Base-by-base conservation (phyloP, 2,888 invertebrate species). In the Oasisia sp. region DNA sequence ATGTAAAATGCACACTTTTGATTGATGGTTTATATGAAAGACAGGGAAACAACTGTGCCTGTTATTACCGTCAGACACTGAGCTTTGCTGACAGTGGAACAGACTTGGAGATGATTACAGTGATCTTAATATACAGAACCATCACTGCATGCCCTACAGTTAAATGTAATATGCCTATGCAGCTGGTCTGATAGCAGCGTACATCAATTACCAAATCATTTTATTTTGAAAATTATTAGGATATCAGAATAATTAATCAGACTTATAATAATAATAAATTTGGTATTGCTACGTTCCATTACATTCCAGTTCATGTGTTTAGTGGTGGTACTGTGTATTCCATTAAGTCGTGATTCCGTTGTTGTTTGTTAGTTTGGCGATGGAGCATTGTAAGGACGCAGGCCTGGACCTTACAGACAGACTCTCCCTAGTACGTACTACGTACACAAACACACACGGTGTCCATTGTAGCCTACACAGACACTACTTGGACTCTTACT, bases 321-420 rank as follows among this genome's bases (percentile, higher is more conserved):
- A n/a, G 38, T 74, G n/a, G n/a, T n/a, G 19, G 45, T 1, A 91
- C 1, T 32, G 50, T 44, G 2, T 91, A 32, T 91, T 91, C 56
- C 74, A 19, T 74, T 74, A 74, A n/a, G 5, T 74, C 7, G n/a
- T 74, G 74, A 92, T 92, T 19, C 50, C 32, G 11, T 56, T 74
- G 27, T 89, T 92, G 32, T 58, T 92, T 92, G 32, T n/a, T 92
- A 95, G 95, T 19, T 93, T 96, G 89, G 95, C 95, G 56, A 93
- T 94, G 58, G 97, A 97, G 96, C 97, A 97, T 95, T 97, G 97
- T 7, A 96, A 97, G 92, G 97, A 97, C 94, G 96, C 96, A 4
- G 97, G 97, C 92, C 97, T 97, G 95, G 97, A 97, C 19, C 97
- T 97, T 94, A 96, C 97, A n/a, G 97, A 97, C 93, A 97, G 97